phyloP scores from a whole-genome alignment of 2,113 vertebrate genomes.

The Heterotis niloticus region DNA sequence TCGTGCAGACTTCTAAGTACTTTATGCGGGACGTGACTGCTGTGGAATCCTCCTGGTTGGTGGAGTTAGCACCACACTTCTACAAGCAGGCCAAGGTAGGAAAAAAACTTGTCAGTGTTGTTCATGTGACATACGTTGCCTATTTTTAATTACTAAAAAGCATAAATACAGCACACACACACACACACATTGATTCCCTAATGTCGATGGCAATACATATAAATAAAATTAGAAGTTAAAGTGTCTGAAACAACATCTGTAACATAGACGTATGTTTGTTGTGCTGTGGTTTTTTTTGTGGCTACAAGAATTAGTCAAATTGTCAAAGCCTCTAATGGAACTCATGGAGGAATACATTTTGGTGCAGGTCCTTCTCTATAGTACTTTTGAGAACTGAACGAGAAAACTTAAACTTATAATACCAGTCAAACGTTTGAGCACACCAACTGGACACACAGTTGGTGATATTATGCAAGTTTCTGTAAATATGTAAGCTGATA shows the following conservation, averaged over 20 bases:
- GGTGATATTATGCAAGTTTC: too few relatives aligned
- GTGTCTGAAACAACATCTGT: background rate
- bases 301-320: background rate
- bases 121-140: too few relatives aligned
- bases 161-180: background rate
- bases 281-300: background rate
- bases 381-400: too few relatives aligned
- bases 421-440: too few relatives aligned
- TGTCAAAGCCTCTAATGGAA: too few relatives aligned
- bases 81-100: constrained; percentile 96
- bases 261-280: background rate
- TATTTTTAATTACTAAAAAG: background rate
- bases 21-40: constrained; percentile 97
- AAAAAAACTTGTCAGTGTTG: background rate
- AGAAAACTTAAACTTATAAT: too few relatives aligned
- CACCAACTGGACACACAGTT: too few relatives aligned
- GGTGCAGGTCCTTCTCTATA: too few relatives aligned
- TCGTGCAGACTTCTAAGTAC: constrained; percentile 89
- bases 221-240: background rate
- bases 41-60: constrained; percentile 87
- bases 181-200: background rate
- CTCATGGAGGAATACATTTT: too few relatives aligned
- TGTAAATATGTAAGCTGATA: too few relatives aligned
- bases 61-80: constrained; percentile 94
- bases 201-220: background rate